A percentile compares a stretch with the other conserved stretches of the same genome.
phyloP scores from a whole-genome alignment of 1,140 invertebrate species.

The Megathymus violae region DNA sequence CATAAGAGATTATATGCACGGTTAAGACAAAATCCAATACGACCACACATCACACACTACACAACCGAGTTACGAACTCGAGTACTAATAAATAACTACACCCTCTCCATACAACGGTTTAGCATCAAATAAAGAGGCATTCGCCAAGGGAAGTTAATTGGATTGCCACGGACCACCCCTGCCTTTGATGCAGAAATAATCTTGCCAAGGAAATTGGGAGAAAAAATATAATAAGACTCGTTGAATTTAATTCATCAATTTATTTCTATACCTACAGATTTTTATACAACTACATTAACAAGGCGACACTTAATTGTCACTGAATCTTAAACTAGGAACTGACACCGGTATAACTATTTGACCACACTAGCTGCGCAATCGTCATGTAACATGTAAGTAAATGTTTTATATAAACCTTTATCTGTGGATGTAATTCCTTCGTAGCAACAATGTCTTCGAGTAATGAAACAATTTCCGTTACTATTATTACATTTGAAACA shows the following conservation, averaged over 20 bases:
- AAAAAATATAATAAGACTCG: conserved; percentile 25
- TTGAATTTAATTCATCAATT: conserved; percentile 15
- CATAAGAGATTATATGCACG: no score
- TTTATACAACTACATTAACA: conserved; percentile 17
- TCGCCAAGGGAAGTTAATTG: conserved; percentile 25
- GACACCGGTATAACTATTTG: no score
- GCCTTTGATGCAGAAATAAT: conserved; percentile 25
- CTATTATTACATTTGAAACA: no score
- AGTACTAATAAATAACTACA: conserved; percentile 28
- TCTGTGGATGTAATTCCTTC: no score
- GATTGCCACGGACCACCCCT: conserved; percentile 22
- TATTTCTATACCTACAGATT: no score
- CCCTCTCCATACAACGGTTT: conserved; percentile 6
- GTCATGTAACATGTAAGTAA: no score
- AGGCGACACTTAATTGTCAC: no score
- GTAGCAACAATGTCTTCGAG: no score
- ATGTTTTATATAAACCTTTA: no score
- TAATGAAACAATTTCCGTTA: no score
- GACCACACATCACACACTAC: neutral
- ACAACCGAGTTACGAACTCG: conserved; percentile 2
- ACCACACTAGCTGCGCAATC: no score
- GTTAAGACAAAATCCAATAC: neutral
- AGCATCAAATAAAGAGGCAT: conserved; percentile 29
- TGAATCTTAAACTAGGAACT: no score
- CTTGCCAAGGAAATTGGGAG: conserved; percentile 22